Conservation (phyloP, 1,140 invertebrate species). For the Vollenhovia emeryi region DNA sequence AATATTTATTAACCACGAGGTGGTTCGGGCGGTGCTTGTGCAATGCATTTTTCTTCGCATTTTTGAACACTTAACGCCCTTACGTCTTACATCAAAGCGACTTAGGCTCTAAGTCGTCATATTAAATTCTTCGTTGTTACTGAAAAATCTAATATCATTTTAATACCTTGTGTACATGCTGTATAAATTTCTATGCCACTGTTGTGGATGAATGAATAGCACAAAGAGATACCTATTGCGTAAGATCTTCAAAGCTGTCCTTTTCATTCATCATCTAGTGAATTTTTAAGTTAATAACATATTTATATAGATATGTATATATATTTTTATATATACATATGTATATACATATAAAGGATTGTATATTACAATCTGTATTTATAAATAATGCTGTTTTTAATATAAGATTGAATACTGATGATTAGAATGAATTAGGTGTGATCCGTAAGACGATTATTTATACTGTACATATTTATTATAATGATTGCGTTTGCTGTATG, state of each 20-base stretch:
- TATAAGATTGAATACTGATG: conserved; percentile 59
- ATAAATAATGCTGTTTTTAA: conserved; percentile 69
- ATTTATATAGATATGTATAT: conserved; percentile 58
- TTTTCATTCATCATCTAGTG: conserved; percentile 34
- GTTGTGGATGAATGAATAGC: conserved; percentile 44
- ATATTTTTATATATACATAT: background rate
- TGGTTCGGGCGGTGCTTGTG: background rate
- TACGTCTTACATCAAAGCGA: background rate
- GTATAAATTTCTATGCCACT: conserved; percentile 51
- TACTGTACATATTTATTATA: conserved; percentile 77
- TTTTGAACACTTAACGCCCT: conserved; percentile 18
- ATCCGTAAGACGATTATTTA: conserved; percentile 59
- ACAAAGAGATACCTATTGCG: conserved; percentile 37
- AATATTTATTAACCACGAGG: background rate
- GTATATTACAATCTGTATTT: conserved; percentile 74
- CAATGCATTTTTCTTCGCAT: conserved; percentile 20
- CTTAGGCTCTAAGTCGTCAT: conserved; percentile 5
- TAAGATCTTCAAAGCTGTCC: conserved; percentile 18
- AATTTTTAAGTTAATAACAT: conserved; percentile 59
- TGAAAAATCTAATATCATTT: conserved; percentile 39
- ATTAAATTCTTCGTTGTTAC: conserved; percentile 9
- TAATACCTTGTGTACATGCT: conserved; percentile 37
- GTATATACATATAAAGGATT: conserved; percentile 49
- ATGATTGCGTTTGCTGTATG: conserved; percentile 64
- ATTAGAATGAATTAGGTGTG: conserved; percentile 40